Evolutionary conservation across 2,888 invertebrate genomes (phyloP), one percentile per base, ranked within the genome.

Genomic region (Horisme vitalbata): DNA sequence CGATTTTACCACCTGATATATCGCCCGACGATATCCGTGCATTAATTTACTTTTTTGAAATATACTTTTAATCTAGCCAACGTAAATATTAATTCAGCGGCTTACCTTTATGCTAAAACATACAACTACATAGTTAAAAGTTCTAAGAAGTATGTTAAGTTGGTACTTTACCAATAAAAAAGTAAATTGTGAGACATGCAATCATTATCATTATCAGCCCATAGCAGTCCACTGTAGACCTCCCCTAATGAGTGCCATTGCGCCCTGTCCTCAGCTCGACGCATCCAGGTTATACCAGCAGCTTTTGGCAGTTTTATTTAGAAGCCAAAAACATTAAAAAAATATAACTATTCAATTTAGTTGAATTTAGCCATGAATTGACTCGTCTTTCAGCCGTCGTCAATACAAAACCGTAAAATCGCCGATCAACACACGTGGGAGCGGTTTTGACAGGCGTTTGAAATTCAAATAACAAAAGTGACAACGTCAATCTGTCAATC

Each of bases 401-500:
- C 48, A 49, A 31, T 45, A 32, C 27, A 20, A 23, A 23, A 28
- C 26, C 21, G 32, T 37, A 20, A 46, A 46, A 39, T 35, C 31
- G 20, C 34, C 31, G 41, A 23, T 37, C 41, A 32, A 52, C 39
- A 52, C 27, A 46, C 54, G 59, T 69, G 63, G 61, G 60, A 61
- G 58, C 55, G 33, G 45, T 57, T 59, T 57, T 45, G 31, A 54
- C 37, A 43, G 52, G 55, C 48, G 46, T 61, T 55, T 47, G 32
- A 53, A 51, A 53, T 45, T 47, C 41, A 37, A 41, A 41, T 55
- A 44, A 51, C 53, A 49, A 47, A 51, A 52, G 52, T 54, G 55
- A 50, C 53, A 55, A 39, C 44, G 52, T 54, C 49, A 45, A 50
- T 44, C 51, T 54, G 58, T 59, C 58, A 59, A 56, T 59, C 58